Base-by-base conservation (phyloP, 2,113 vertebrate genomes). In the Falco punctatus region DNA sequence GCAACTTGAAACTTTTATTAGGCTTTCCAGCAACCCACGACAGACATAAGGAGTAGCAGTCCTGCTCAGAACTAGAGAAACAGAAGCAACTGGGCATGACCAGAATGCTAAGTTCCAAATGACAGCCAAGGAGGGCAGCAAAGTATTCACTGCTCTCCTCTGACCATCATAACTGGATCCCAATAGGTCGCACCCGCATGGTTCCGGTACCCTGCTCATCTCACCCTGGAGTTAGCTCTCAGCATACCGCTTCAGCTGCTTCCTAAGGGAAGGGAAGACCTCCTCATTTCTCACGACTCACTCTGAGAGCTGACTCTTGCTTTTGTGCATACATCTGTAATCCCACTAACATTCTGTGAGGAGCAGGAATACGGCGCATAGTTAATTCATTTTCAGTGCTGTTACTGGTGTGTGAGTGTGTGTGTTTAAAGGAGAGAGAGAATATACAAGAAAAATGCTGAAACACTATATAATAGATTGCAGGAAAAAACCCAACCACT, bases 151-250 rank as follows among this genome's bases (percentile, higher is more conserved):
- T 46, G 12, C 20, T 9, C 21, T 52, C 30, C 44, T 82, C 73
- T 40, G 38, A 67, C 13, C 6, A 22, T 21, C 65, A 15, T 2
- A 91, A 35, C 15, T 57, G 8, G 54, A 91, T 71, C 27, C 30
- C 40, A n/a, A 11, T 2, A 2, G 2, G 22, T 17, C 44, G 42
- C 16, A 44, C 32, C 4, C 2, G 1, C 3, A 10, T 20, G 16
- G 11, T 44, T 72, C 44, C 73, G 21, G 35, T 11, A 90, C 5
- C 13, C 40, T 65, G 33, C 5, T 83, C 44, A 62, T n/a, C 35
- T 57, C 1, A 3, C 1, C 26, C 28, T 38, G 26, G 26, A 82
- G 61, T 0, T 61, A 6, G 13, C 26, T 13, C 20, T 82, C 61
- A 59, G 52, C 22, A 74, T 13, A 59, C 8, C 71, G 32, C 55